A percentile compares a stretch with the other conserved stretches of the same genome.
Conservation (phyloP, 2,797 vertebrate genomes). For the Rhynchonycteris naso region DNA sequence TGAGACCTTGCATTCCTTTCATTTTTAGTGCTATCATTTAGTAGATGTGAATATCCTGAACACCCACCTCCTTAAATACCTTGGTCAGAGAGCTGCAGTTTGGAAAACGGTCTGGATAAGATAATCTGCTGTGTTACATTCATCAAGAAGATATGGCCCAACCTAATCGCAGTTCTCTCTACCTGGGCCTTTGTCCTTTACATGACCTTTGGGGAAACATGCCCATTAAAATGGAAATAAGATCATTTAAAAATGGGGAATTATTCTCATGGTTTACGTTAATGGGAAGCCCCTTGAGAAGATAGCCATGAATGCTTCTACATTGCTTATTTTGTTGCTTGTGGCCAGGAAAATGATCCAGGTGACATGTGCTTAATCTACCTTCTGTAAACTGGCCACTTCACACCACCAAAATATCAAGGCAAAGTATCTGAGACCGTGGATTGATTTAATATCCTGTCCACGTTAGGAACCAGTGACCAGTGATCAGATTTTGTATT, state of each 20-base stretch:
- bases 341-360: not conserved
- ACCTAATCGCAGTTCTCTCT: constrained; percentile 38
- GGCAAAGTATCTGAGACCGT: not conserved
- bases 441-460: not conserved
- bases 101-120: not conserved
- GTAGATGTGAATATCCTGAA: not conserved
- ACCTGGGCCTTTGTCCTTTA: not conserved
- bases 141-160: not conserved
- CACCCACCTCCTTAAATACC: not conserved
- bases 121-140: not conserved
- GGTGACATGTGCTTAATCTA: not conserved
- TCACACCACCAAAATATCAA: not conserved
- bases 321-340: not conserved
- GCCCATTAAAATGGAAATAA: not conserved
- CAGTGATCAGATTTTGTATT: not conserved
- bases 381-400: not conserved
- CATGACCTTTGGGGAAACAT: not conserved
- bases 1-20: not conserved
- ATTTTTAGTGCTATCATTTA: not conserved
- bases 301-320: not conserved
- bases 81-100: not conserved
- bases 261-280: constrained; percentile 6
- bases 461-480: not conserved
- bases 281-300: not conserved
- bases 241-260: not conserved